Evolutionary conservation across 2,888 invertebrate genomes (phyloP), one percentile per base, ranked within the genome.

Genomic region (Chrysodeixis includens): DNA sequence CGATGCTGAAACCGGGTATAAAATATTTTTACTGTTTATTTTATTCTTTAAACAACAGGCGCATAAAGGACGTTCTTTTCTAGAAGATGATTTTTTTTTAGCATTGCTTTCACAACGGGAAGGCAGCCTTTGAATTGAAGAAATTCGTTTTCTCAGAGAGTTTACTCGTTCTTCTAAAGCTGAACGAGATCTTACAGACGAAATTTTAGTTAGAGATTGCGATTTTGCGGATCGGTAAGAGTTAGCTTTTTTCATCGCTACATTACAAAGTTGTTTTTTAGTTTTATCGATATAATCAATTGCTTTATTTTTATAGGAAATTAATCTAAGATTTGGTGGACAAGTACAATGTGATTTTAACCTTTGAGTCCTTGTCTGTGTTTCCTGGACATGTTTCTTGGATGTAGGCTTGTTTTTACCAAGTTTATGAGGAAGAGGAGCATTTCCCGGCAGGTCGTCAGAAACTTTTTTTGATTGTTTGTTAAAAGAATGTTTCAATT

Each of bases 291-390:
- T 46, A 10, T 30, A 49, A 20, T 58, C 20, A 32, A 51, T 32
- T 22, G 22, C 32, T 49, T 46, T 46, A 30, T 58, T 51, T 51
- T 51, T 58, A 51, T n/a, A 51, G 10, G 16, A 58, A 32, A 4
- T 6, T 35, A 20, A 51, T 20, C 10, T 51, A 20, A 20, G 20
- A 32, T n/a, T 30, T 51, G 32, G n/a, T 18, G 30, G 30, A 7
- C 57, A 49, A 30, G 12, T 1, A 57, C 46, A 49, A 30, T 30
- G 30, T 20, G 18, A 30, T 5, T 9, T 9, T 51, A 35, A 40
- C 14, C 18, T 9, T 16, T 7, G 9, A n/a, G 40, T 5, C n/a
- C 40, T 56, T 20, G 20, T 18, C 7, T 55, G 35, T 14, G 35
- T 35, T 55, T 20, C 35, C 8, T 55, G 20, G 12, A 40, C 35